Evolutionary conservation across 2,888 invertebrate genomes (phyloP).

Genomic region (Erannis defoliaria): DNA sequence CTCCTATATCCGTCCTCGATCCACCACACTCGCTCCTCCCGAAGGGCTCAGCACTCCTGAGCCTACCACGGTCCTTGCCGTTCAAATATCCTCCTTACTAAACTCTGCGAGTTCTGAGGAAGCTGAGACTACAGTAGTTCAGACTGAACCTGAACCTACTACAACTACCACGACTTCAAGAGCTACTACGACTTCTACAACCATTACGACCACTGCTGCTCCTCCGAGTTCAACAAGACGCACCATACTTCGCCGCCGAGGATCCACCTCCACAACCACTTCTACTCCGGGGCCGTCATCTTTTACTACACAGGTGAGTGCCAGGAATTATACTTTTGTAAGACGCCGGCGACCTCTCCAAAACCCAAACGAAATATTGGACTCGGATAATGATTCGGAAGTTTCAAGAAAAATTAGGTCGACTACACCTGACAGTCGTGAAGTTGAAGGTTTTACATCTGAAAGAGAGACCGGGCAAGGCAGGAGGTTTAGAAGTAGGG

Average conservation of each 20-base stretch:
- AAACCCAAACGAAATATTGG: constrained; percentile 73
- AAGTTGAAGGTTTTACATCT: constrained; percentile 58
- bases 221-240: constrained; percentile 55
- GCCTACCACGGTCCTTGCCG: constrained; percentile 77
- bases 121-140: constrained; percentile 56
- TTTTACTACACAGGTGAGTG: constrained; percentile 84
- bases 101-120: constrained; percentile 68
- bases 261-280: constrained; percentile 59
- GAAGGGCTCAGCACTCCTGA: constrained; percentile 63
- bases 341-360: constrained; percentile 74
- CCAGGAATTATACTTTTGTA: constrained; percentile 81
- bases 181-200: constrained; percentile 52
- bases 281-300: constrained; percentile 60
- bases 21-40: constrained; percentile 61
- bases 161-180: constrained; percentile 61
- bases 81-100: constrained; percentile 79
- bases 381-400: constrained; percentile 65
- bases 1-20: constrained; percentile 63
- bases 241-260: constrained; percentile 62
- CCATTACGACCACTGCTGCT: constrained; percentile 53
- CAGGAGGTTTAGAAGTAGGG: constrained; percentile 65
- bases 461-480: constrained; percentile 49
- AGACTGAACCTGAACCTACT: constrained; percentile 58
- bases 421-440: constrained; percentile 81
- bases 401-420: constrained; percentile 75